phyloP scores from a whole-genome alignment of 2,888 invertebrate genomes.

The Disparrhopalites patrizii region DNA sequence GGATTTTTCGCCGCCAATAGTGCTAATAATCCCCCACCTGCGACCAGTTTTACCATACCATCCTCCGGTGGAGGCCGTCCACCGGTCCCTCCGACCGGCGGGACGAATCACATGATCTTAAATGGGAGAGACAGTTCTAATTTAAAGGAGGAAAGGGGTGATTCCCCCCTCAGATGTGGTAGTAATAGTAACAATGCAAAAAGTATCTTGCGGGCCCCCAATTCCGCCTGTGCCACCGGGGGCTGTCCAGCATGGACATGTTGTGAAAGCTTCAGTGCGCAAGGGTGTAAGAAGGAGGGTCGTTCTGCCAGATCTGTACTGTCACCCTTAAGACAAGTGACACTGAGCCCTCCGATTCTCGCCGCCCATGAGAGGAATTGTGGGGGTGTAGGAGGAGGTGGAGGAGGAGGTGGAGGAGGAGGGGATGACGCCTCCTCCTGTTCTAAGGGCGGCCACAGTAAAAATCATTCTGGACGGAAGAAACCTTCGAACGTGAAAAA shows the following conservation, averaged over 20 bases:
- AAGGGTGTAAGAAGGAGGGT: background rate
- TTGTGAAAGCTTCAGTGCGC: constrained; percentile 4
- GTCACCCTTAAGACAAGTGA: constrained; percentile 15
- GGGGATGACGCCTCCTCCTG: background rate
- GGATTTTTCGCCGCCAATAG: too few relatives aligned
- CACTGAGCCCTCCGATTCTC: background rate
- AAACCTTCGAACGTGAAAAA: constrained; percentile 32
- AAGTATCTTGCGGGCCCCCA: background rate
- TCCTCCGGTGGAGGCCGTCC: constrained; percentile 32
- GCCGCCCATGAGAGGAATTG: background rate
- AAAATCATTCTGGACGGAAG: constrained; percentile 26
- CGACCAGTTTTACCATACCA: background rate
- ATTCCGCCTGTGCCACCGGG: background rate
- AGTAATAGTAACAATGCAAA: too few relatives aligned
- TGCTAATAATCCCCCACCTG: too few relatives aligned
- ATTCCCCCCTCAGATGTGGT: constrained; percentile 9
- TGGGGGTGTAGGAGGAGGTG: too few relatives aligned
- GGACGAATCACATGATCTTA: background rate
- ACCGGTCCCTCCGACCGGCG: constrained; percentile 34
- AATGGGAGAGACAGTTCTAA: background rate
- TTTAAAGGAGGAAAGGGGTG: background rate
- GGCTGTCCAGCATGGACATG: constrained; percentile 13
- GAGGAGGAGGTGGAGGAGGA: too few relatives aligned
- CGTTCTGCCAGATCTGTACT: constrained; percentile 5
- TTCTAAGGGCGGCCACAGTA: background rate